phyloP scores from a whole-genome alignment of 1,140 invertebrate genomes.

The Prorops nasuta region DNA sequence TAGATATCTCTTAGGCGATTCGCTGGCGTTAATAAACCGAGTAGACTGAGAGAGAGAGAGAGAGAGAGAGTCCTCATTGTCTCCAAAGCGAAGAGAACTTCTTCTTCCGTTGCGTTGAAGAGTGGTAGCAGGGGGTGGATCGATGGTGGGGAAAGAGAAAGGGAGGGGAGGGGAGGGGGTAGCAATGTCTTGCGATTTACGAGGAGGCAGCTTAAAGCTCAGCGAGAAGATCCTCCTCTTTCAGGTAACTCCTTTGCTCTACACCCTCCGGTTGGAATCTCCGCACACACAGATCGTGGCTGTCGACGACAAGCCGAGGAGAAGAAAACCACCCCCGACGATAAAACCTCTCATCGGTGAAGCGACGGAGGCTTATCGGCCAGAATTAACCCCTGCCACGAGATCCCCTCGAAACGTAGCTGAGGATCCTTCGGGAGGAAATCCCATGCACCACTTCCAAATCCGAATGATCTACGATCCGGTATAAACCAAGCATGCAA shows the following conservation, averaged over 20 bases:
- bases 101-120: constrained; percentile 23
- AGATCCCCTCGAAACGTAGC: no score
- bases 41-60: neutral
- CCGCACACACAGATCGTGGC: neutral
- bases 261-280: neutral
- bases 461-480: no score
- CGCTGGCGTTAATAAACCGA: constrained; percentile 17
- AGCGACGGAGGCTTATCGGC: no score
- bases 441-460: no score
- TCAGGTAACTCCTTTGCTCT: neutral
- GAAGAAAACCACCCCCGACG: neutral
- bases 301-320: neutral
- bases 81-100: constrained; percentile 27
- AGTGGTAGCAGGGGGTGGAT: constrained; percentile 22
- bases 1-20: constrained; percentile 20
- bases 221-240: neutral
- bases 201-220: neutral
- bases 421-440: no score
- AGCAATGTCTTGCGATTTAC: neutral
- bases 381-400: no score
- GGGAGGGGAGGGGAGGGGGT: neutral
- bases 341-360: constrained; percentile 1
- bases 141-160: neutral
- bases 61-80: neutral
- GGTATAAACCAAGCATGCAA: no score